A percentile compares a stretch with the other conserved stretches of the same genome.
Conservation (phyloP, 2,888 invertebrate species). For the Euproctis similis region DNA sequence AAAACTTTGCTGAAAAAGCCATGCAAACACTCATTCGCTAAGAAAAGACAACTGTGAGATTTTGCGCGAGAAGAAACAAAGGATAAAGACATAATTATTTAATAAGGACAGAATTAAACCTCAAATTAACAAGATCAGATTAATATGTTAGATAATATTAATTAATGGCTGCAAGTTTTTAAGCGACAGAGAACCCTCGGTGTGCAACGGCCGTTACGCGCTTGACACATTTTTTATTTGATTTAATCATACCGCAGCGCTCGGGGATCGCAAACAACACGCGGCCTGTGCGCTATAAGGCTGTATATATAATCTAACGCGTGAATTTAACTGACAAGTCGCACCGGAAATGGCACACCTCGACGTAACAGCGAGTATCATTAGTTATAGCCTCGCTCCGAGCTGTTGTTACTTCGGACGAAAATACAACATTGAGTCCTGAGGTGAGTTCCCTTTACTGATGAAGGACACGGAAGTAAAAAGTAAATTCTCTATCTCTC, state of each 20-base stretch:
- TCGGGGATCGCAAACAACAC: constrained; percentile 15
- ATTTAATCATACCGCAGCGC: constrained; percentile 43
- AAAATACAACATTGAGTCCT: constrained; percentile 21
- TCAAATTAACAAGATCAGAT: too few species aligned
- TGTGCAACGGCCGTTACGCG: neutral
- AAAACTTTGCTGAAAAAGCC: too few species aligned
- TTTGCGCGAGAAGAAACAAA: too few species aligned
- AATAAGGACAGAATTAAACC: too few species aligned
- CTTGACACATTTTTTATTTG: constrained; percentile 36
- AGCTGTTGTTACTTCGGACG: constrained; percentile 35
- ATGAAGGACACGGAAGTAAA: constrained; percentile 36
- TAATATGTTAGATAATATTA: too few species aligned
- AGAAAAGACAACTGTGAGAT: too few species aligned
- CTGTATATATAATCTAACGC: too few species aligned
- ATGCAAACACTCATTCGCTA: too few species aligned
- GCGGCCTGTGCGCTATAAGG: constrained; percentile 18
- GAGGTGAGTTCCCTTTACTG: constrained; percentile 38
- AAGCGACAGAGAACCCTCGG: too few species aligned
- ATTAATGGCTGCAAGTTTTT: too few species aligned
- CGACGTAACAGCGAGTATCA: constrained; percentile 7
- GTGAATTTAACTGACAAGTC: constrained; percentile 17
- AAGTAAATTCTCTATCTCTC: too few species aligned
- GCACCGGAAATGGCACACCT: constrained; percentile 9
- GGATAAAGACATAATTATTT: too few species aligned
- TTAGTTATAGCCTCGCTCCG: constrained; percentile 23